Base-by-base conservation (phyloP, 1,140 invertebrate genomes). In the Charaxes varanes region DNA sequence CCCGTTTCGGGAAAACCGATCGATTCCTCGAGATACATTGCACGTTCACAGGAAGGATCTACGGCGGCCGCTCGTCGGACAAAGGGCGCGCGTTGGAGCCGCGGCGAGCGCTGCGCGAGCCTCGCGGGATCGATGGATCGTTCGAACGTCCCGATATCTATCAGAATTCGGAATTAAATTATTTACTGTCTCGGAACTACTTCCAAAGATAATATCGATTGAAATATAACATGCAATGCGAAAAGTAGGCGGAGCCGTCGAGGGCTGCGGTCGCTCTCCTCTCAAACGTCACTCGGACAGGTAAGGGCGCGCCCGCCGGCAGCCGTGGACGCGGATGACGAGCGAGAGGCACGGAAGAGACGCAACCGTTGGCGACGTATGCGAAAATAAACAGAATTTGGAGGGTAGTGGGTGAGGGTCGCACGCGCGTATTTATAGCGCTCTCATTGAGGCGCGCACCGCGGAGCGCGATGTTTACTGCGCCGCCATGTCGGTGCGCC, bases 321-420 rank as follows among this genome's bases (percentile, higher is more conserved):
- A 4, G 26, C n/a, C n/a, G n/a, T n/a, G n/a, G 12, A 6, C 15
- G 35, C 41, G 23, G 13, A 8, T 30, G 15, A 27, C 22, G 7
- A 17, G 27, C 36, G 41, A 12, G 41, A 21, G 16, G 32, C 16
- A 24, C 32, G 32, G 28, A 24, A 24, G 35, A 48, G 16, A 36
- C 16, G 44, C 31, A 10, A 27, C 19, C 31, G 15, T 31, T 44
- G 18, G 19, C 36, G 37, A 27, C 28, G 47, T 36, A 49, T 34
- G 48, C 50, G 35, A 53, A 62, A 55, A 59, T 60, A 63, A 63
- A 55, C 62, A 58, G 41, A 23, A 37, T 61, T 61, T 61, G 45
- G 59, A 64, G 68, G 68, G 58, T 68, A 65, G 68, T 70, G 53
- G 64, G 69, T 73, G 65, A 73, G 69, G 69, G 65, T 60, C 68